These are phyloP conservation scores for Mamestra brassicae DNA, from an alignment of 2,888 invertebrate genomes.

Conservation along the genomic window DNA sequence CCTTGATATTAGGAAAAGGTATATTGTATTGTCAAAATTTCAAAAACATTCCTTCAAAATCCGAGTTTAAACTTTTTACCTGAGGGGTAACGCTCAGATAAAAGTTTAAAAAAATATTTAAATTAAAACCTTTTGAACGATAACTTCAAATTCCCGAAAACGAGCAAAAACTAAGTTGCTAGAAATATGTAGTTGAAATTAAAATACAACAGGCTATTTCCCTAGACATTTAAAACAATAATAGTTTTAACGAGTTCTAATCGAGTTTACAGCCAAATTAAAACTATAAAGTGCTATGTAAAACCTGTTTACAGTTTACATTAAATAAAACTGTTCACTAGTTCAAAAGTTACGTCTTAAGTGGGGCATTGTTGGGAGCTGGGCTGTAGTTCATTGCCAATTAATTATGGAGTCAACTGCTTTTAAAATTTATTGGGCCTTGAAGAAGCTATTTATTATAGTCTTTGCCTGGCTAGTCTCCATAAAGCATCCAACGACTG, in stretches of 20 bases:
- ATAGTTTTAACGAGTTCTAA: background rate
- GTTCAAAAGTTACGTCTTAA: background rate
- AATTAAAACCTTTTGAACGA: no score
- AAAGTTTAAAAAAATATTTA: no score
- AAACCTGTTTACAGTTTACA: slow-evolving; percentile 2
- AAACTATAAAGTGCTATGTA: background rate
- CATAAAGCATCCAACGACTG: no score
- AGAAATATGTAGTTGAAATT: no score
- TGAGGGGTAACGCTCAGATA: no score
- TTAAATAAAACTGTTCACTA: background rate
- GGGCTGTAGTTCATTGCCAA: background rate
- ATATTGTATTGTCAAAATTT: no score
- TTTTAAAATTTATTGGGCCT: background rate
- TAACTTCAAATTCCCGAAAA: no score
- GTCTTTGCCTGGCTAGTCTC: no score
- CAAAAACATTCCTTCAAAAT: no score
- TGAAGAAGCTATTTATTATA: background rate
- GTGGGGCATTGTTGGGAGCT: background rate
- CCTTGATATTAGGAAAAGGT: no score
- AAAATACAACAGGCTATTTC: background rate
- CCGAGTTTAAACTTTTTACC: no score
- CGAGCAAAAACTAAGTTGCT: no score
- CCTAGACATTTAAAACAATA: background rate
- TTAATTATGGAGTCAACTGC: background rate
- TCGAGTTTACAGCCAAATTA: background rate